Percentiles rank a stretch among this genome's conserved stretches.
Evolutionary conservation across 2,797 vertebrate genomes (phyloP).

Genomic region (Tapirus indicus): DNA sequence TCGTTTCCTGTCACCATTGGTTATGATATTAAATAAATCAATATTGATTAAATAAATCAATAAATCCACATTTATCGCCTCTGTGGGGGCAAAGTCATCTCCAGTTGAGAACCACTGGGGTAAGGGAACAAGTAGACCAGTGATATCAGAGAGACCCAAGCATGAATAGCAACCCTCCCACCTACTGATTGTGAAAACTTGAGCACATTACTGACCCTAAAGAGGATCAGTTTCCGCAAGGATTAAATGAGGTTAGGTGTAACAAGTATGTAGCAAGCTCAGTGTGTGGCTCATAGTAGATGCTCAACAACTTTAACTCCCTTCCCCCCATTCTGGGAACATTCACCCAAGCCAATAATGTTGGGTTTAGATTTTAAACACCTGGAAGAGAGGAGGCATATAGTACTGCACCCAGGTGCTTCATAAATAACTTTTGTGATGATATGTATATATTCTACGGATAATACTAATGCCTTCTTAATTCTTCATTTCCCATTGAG

Average conservation of each 20-base stretch:
- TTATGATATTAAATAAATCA: conserved; percentile 12
- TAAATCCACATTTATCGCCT: not conserved
- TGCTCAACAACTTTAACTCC: not conserved
- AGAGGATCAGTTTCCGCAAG: not conserved
- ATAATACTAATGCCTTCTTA: not conserved
- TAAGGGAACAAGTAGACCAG: not conserved
- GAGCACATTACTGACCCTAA: not conserved
- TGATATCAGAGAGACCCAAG: not conserved
- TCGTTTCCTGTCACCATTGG: not conserved
- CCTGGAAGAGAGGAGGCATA: not conserved
- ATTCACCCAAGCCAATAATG: not conserved
- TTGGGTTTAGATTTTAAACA: not conserved
- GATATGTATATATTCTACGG: not conserved
- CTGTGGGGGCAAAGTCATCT: not conserved
- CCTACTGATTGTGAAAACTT: not conserved
- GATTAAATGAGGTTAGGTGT: not conserved
- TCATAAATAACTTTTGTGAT: not conserved
- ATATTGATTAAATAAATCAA: too few relatives aligned
- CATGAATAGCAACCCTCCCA: not conserved
- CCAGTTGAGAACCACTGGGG: not conserved
- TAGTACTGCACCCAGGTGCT: not conserved
- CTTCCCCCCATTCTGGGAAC: not conserved
- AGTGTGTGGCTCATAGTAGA: not conserved
- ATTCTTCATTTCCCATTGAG: not conserved
- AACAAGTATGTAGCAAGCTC: not conserved